Percentiles rank a stretch among this genome's conserved stretches.
Evolutionary conservation across 2,113 vertebrate genomes (phyloP).

Genomic region (Phalacrocorax pelagicus): DNA sequence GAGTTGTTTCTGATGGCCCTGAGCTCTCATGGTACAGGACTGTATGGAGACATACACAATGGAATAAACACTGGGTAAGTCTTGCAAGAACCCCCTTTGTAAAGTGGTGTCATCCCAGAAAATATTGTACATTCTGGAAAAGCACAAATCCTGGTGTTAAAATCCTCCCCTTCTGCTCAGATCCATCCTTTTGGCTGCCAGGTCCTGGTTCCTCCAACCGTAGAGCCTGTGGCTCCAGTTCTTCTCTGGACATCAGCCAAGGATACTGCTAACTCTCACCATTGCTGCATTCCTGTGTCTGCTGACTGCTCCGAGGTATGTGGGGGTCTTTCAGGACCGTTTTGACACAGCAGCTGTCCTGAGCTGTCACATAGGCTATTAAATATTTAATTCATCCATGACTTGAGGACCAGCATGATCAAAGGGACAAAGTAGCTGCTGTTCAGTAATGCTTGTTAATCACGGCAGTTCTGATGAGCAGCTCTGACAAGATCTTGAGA

Average conservation of each 20-base stretch:
- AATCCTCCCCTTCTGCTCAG: not conserved
- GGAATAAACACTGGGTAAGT: not conserved
- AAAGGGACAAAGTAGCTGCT: conserved; percentile 30
- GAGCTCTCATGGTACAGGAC: not conserved
- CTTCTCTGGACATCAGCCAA: not conserved
- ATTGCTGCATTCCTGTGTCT: not conserved
- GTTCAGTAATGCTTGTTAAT: conserved; percentile 1
- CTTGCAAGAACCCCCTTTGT: not conserved
- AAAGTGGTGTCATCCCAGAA: not conserved
- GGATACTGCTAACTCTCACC: not conserved
- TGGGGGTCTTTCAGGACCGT: not conserved
- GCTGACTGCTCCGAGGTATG: not conserved
- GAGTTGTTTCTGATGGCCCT: not conserved
- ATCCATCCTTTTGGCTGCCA: not conserved
- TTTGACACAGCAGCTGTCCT: not conserved
- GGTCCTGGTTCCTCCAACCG: not conserved
- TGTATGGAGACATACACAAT: fast-evolving
- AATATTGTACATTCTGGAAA: not conserved
- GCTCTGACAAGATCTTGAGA: conserved; percentile 19
- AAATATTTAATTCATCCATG: conserved; percentile 25
- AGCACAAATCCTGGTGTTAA: not conserved
- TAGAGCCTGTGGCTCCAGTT: not conserved
- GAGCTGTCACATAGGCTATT: conserved; percentile 10
- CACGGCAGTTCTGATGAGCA: not conserved
- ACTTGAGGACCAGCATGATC: not conserved